Base-by-base conservation (phyloP, 2,113 vertebrate species). In the Pteruthius melanotis region DNA sequence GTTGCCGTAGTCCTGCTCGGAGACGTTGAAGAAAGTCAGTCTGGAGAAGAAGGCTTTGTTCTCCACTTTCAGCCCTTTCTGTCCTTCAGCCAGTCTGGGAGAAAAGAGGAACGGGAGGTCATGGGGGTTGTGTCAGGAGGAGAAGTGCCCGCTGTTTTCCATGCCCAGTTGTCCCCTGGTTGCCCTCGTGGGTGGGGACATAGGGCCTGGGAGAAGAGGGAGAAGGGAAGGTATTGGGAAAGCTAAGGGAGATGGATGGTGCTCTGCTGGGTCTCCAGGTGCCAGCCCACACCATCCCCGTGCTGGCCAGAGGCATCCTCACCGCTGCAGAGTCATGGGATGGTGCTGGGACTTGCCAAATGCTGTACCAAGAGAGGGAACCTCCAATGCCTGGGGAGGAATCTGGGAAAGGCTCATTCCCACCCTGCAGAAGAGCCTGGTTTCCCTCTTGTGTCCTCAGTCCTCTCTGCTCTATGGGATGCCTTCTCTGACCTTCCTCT, bases 1-100 rank as follows among this genome's bases (percentile, higher is more conserved):
- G 98, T 99, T 99, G 47, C 99, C 99, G 0, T 99, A 99, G 96
- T 99, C 99, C 28, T 98, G 98, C 74, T 99, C 99, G 0, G 99
- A 99, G 84, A 99, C 99, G 2, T 99, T 99, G 97, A 98, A 99
- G 97, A 99, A 99, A 33, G 98, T 99, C 97, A 99, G 98, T 54
- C 98, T 98, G 47, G 99, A 99, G 94, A 99, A 97, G 21, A 98
- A 98, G 71, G 98, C 99, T 72, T 97, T 98, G 79, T 98, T 98
- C 96, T 99, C 97, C 70, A 99, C 99, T 95, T 99, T 98, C 82
- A 99, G 96, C 9, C 98, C 98, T 70, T 99, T 98, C 80, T 99
- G 98, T 60, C 98, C 98, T 93, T 98, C 99, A 60, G 98, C 91
- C 97, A 99, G 98, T 97, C 99, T 99, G 86, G 47, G 23, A 70